Percentiles rank a stretch among this genome's conserved stretches.
Evolutionary conservation across 2,797 vertebrate species (phyloP).

Genomic region (Sebastes hubbsi): DNA sequence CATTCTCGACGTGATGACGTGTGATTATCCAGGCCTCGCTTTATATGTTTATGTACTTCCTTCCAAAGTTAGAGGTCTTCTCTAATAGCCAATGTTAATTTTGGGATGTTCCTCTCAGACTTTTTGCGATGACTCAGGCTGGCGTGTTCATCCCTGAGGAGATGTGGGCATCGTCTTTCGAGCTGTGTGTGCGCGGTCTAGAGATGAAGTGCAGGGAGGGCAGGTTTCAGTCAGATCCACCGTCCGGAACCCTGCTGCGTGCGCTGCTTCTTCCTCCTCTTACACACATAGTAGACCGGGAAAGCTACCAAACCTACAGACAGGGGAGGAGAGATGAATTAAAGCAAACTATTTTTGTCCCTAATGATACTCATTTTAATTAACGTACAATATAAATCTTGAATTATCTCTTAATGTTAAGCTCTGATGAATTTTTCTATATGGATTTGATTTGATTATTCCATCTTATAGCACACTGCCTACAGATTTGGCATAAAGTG

Average conservation of each 20-base stretch:
- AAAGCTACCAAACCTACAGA: constrained; percentile 91
- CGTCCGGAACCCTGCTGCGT: constrained; percentile 82
- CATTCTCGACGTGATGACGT: not conserved
- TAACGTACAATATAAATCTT: not conserved
- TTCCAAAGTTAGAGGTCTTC: constrained; percentile 1
- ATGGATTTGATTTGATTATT: constrained; percentile 7
- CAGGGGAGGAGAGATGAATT: not conserved
- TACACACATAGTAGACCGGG: constrained; percentile 97
- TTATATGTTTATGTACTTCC: not conserved
- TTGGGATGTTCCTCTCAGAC: not conserved
- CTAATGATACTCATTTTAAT: not conserved
- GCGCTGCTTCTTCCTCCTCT: constrained; percentile 90
- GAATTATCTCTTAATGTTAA: not conserved
- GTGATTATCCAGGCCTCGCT: not conserved
- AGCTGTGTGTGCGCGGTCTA: not conserved
- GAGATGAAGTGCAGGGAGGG: not conserved
- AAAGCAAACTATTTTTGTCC: not conserved
- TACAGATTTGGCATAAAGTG: constrained; percentile 6
- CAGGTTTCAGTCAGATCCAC: constrained; percentile 78
- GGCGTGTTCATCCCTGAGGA: constrained; percentile 62
- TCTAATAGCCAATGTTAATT: not conserved
- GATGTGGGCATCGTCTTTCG: constrained; percentile 20
- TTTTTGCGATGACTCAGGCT: constrained; percentile 38
- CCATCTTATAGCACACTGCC: not conserved
- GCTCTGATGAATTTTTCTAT: not conserved